Base-by-base conservation (phyloP, 2,797 vertebrate species). In the Sebastes jordani region DNA sequence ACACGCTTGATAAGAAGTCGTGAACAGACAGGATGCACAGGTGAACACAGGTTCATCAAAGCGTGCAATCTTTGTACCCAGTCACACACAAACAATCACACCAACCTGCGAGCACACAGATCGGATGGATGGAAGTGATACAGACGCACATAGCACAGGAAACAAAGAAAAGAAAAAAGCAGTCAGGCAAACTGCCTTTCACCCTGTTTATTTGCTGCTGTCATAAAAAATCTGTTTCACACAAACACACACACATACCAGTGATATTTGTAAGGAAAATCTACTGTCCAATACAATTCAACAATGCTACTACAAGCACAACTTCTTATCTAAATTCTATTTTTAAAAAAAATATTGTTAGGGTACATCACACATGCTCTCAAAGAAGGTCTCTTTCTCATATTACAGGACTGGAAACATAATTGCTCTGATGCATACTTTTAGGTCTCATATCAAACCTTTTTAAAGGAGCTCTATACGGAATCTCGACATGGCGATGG, bases 211-310 rank as follows among this genome's bases (percentile, higher is more conserved):
- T 85, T 82, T 76, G 62, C 25, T 55, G 52, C 72, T 63, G 78
- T 84, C 74, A 69, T 2, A 74, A 70, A 25, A 42, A n/a, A 85
- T 81, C 67, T 25, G 30, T 79, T 27, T 46, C 42, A 87, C 49
- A 71, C 10, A 11, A 14, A 64, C 25, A 22, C 54, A 78, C 29
- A 78, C 36, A 63, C 55, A n/a, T n/a, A 38, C 16, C 71, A 27
- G 34, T 20, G 18, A 62, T 34, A 32, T 65, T 58, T 30, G 34
- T 18, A 55, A 42, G 46, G 14, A 75, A 55, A 30, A 38, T 25
- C 54, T 30, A 20, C 10, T 23, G 9, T 23, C 42, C 16, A 74
- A 71, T 54, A 29, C 29, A 74, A 20, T 55, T 7, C 8, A 1
- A 49, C 9, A 25, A 7, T 1, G 3, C 11, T 13, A 46, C 10